These are phyloP conservation scores for Vanacampus margaritifer DNA, from an alignment of 2,113 vertebrate species.

Conservation along the genomic window DNA sequence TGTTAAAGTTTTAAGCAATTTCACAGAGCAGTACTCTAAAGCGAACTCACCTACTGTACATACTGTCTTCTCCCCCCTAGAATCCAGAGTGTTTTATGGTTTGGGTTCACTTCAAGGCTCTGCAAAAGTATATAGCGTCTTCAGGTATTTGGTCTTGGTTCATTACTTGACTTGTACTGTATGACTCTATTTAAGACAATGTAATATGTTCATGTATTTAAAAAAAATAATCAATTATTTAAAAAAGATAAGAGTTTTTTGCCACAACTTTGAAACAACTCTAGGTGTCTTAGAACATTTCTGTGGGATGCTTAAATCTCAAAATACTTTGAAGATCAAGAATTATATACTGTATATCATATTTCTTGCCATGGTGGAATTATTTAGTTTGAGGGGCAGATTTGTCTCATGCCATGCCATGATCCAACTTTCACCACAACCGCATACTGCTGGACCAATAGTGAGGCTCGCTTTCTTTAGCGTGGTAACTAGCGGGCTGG, in stretches of 20 bases:
- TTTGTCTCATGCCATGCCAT: too few species aligned
- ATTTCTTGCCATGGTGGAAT: not conserved
- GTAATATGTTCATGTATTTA: not conserved
- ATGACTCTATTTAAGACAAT: not conserved
- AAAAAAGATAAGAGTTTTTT: not conserved
- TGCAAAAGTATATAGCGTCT: slow-evolving; percentile 73
- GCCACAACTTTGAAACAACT: not conserved
- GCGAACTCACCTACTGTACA: not conserved
- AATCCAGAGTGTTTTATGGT: slow-evolving; percentile 82
- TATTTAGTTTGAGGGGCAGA: too few species aligned
- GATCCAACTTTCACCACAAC: too few species aligned
- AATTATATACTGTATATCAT: not conserved
- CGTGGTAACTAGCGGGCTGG: too few species aligned
- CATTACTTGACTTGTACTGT: not conserved
- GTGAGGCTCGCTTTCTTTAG: too few species aligned
- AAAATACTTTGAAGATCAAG: not conserved
- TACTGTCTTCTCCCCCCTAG: slow-evolving; percentile 56
- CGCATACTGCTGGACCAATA: too few species aligned
- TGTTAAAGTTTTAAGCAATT: too few species aligned
- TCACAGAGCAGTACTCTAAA: not conserved
- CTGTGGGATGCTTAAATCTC: not conserved
- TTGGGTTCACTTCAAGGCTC: slow-evolving; percentile 90
- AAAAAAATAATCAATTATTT: not conserved
- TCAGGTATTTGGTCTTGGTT: slow-evolving; percentile 75
- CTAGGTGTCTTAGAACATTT: not conserved